Evolutionary conservation across 2,113 vertebrate genomes (phyloP).

Genomic region (Corvus hawaiiensis): DNA sequence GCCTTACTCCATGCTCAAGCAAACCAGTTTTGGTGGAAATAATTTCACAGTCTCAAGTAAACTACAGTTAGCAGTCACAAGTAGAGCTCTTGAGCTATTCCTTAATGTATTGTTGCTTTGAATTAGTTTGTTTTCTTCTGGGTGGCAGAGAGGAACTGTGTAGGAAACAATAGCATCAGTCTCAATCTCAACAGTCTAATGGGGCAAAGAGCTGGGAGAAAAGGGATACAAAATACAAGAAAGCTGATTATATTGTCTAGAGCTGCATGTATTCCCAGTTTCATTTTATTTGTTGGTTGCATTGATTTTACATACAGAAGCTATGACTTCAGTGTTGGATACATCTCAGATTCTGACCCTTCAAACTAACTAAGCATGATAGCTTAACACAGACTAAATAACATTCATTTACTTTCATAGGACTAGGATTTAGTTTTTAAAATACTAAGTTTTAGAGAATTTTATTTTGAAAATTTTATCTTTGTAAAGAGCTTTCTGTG

Average conservation of each 20-base stretch:
- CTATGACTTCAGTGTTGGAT: neutral
- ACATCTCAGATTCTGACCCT: neutral
- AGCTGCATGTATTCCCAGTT: neutral
- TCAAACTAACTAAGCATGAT: neutral
- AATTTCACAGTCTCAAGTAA: neutral
- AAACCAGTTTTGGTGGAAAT: neutral
- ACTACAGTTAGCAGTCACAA: neutral
- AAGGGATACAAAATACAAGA: neutral
- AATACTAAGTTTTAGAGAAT: neutral
- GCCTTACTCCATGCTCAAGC: neutral
- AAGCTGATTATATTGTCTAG: neutral
- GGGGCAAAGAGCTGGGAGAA: neutral
- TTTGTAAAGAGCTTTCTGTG: neutral
- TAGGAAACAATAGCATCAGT: constrained; percentile 3
- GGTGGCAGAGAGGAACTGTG: neutral
- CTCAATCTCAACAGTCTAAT: neutral
- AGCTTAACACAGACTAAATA: neutral
- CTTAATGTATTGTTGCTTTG: constrained; percentile 2
- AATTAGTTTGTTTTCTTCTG: constrained; percentile 26
- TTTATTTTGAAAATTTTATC: neutral
- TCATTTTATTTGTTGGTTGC: neutral
- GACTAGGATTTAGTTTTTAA: neutral
- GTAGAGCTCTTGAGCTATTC: neutral
- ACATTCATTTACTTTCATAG: neutral
- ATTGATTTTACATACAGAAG: neutral